Base-by-base conservation (phyloP, 1,140 invertebrate species). In the Trichonephila clavata region DNA sequence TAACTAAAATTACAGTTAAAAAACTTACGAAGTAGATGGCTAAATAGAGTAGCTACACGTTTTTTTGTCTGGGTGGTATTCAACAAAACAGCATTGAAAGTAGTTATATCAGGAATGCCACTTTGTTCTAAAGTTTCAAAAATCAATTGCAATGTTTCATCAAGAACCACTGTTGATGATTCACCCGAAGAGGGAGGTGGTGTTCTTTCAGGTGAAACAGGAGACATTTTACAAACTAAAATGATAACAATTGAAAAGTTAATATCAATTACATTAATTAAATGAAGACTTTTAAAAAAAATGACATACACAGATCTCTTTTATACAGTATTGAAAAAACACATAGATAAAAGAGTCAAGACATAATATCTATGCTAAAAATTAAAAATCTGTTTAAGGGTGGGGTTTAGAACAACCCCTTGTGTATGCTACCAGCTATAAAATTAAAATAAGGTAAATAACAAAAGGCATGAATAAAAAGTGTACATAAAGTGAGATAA, bases 151-250 rank as follows among this genome's bases (percentile, higher is more conserved):
- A 32, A 6, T 16, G 71, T 77, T 77, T 77, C 71, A 32, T 39
- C 71, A 18, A 77, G 32, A 39, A 18, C 32, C 20, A 32, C 0
- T 32, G 27, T 77, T 18, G 39, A 18, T 18, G 71, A 77, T 32
- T 77, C 27, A 20, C 14, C 32, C 0, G 71, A 77, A 77, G 71
- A 77, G 14, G 71, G 71, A 0, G 71, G 71, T 77, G 71, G 71
- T 0, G 71, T 77, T 77, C 71, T 77, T 77, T 77, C 71, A 32
- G 71, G 71, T 77, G 71, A 77, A 32, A 77, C 27, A 18, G 71
- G 71, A 77, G 27, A 32, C 27, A 77, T 39, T 77, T 77, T 13
- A 77, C 71, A 77, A 39, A 32, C 71, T 77, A 7, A 32, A 77
- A 32, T 6, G 10, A 71, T 13, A 71, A 71, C 16, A 27, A 5